A percentile compares a stretch with the other conserved stretches of the same genome.
Evolutionary conservation across 2,113 vertebrate species (phyloP).

Genomic region (Psittacara wagleri): DNA sequence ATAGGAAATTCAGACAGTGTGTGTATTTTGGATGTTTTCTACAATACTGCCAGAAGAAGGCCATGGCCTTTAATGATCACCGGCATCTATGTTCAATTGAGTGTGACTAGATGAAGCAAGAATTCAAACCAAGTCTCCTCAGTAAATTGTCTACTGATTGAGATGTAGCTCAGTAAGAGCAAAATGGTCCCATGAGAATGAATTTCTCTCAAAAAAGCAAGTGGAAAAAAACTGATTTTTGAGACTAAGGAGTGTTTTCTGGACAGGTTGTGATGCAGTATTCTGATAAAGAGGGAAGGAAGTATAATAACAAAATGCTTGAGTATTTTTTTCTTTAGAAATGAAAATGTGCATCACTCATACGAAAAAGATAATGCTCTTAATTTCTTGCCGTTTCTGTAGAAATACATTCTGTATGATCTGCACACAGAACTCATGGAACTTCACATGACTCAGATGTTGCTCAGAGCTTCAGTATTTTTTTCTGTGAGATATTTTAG

Average conservation of each 20-base stretch:
- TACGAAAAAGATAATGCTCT: background rate
- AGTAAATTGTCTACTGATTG: conserved; percentile 68
- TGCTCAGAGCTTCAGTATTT: background rate
- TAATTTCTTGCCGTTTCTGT: background rate
- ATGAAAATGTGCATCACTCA: background rate
- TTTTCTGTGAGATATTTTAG: background rate
- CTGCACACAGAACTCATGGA: background rate
- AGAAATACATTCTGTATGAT: background rate
- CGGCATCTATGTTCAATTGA: conserved; percentile 64
- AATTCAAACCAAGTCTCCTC: conserved; percentile 63
- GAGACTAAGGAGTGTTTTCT: background rate
- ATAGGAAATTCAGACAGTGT: conserved; percentile 53
- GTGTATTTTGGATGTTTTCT: conserved; percentile 52
- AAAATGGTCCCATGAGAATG: conserved; percentile 56
- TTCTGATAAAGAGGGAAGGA: conserved; percentile 1
- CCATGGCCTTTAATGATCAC: conserved; percentile 69
- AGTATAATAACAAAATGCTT: background rate
- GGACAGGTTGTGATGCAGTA: background rate
- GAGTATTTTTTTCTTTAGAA: background rate
- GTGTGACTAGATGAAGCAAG: conserved; percentile 68
- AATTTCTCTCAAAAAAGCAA: conserved; percentile 43
- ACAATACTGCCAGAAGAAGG: conserved; percentile 61
- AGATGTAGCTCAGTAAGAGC: conserved; percentile 62
- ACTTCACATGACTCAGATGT: background rate
- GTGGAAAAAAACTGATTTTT: conserved; percentile 31